These are phyloP conservation scores for Chaetodon auriga DNA, from an alignment of 2,113 vertebrate species.

Conservation along the genomic window DNA sequence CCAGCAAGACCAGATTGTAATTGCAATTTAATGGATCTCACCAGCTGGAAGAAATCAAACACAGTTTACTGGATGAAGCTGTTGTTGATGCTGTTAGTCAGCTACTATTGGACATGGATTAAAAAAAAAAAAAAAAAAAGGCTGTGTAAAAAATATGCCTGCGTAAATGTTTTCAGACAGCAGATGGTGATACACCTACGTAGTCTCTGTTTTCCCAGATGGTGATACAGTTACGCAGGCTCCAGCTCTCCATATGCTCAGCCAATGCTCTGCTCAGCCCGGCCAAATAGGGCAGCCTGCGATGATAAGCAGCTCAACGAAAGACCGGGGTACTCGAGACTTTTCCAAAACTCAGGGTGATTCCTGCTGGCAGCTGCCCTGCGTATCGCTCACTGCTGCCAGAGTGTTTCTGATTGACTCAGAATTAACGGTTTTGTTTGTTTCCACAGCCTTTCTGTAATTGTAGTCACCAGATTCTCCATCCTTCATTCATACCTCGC, in stretches of 20 bases:
- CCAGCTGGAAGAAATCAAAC: background rate
- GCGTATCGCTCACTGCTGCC: background rate
- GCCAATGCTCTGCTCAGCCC: constrained; percentile 25
- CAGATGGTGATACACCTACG: constrained; percentile 79
- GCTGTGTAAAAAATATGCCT: constrained; percentile 18
- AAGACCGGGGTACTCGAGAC: constrained; percentile 34
- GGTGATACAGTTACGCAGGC: constrained; percentile 58
- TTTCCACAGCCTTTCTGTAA: background rate
- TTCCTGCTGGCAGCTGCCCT: constrained; percentile 4
- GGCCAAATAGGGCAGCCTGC: constrained; percentile 66
- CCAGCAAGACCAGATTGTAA: background rate
- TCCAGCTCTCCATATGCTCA: constrained; percentile 65
- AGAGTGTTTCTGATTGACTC: constrained; percentile 12
- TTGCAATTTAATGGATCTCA: background rate
- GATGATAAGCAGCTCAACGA: constrained; percentile 56
- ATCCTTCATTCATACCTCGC: constrained; percentile 32
- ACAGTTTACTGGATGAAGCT: background rate
- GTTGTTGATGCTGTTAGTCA: constrained; percentile 18
- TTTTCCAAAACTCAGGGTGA: constrained; percentile 27
- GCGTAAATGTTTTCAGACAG: constrained; percentile 71
- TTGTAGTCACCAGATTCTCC: background rate
- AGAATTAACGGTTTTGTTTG: background rate
- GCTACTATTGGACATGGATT: constrained; percentile 22
- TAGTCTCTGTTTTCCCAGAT: constrained; percentile 68
- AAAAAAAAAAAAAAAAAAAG: constrained; percentile 10